phyloP scores from a whole-genome alignment of 2,113 vertebrate genomes.

The Tragulus kanchil region DNA sequence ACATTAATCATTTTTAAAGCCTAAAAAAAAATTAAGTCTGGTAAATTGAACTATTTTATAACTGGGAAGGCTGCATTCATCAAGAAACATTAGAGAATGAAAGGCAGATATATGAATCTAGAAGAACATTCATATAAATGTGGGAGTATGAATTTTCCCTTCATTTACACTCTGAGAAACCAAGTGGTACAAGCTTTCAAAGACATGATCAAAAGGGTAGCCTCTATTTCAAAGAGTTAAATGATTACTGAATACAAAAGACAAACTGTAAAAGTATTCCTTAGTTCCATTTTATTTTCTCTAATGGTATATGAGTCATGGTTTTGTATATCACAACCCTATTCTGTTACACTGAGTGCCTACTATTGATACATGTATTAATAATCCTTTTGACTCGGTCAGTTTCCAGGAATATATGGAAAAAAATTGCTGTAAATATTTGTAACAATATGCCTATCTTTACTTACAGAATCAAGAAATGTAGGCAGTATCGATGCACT shows the following conservation, averaged over 20 bases:
- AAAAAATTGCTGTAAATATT: not conserved
- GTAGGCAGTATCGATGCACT: not conserved
- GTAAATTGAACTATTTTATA: not conserved
- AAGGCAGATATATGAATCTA: not conserved
- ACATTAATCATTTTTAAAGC: not conserved
- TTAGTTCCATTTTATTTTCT: not conserved
- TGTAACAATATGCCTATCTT: not conserved
- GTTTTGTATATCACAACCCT: not conserved
- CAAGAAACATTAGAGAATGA: not conserved
- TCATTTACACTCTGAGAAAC: constrained; percentile 50
- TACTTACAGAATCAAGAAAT: not conserved
- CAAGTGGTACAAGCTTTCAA: constrained; percentile 55
- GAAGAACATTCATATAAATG: not conserved
- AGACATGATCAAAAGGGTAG: constrained; percentile 19
- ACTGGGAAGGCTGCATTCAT: not conserved
- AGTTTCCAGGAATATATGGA: not conserved
- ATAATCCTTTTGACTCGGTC: not conserved
- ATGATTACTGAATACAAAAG: not conserved
- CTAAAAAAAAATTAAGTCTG: not conserved
- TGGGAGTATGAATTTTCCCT: not conserved
- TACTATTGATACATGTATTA: not conserved
- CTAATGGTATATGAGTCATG: not conserved
- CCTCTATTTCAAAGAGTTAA: constrained; percentile 5
- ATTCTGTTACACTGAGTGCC: not conserved
- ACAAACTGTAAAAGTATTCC: not conserved